Evolutionary conservation across 2,113 vertebrate genomes (phyloP), one percentile per base, ranked within the genome.

Genomic region (Psephotus haematonotus): DNA sequence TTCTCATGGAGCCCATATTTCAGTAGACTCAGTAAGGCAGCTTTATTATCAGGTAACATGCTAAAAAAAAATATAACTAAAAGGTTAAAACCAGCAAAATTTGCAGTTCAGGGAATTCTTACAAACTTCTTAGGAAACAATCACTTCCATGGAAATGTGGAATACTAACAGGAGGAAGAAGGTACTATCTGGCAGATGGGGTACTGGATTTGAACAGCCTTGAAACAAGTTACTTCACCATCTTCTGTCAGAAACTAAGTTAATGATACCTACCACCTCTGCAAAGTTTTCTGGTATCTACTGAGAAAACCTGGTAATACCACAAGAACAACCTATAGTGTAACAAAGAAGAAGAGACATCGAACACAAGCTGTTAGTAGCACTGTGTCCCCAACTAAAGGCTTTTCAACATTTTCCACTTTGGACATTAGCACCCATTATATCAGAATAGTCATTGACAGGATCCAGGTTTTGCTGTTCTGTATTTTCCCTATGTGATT

Each of bases 1-100:
- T 83, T 93, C 76, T 80, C 53, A 80, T 15, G 49, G 68, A 86
- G 88, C 65, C 94, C 82, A 41, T 90, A 72, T 86, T 68, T 93
- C 70, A 94, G 91, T 47, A 87, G 69, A 84, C 52, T 72, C 53
- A 47, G 55, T 75, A 47, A 86, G 64, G 76, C 31, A 60, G 52
- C 47, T 49, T 47, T 62, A 1, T n/a, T 41, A 78, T 62, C 74
- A 96, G 95, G 67, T 37, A 83, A 80, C 22, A 80, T 39, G 33
- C 44, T 62, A 63, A 86, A 84, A 83, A 50, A 50, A 75, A 22
- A 7, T 53, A 1, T 70, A 78, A 79, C 60, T 62, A 59, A 35
- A 59, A 77, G 46, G 39, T 86, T 78, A 49, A 86, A 91, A 43
- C 17, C 69, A 87, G 60, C 20, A 75, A 85, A 81, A 87, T 70